These are phyloP conservation scores for Coturnix japonica DNA, from an alignment of 2,113 vertebrate genomes.

Conservation along the genomic window DNA sequence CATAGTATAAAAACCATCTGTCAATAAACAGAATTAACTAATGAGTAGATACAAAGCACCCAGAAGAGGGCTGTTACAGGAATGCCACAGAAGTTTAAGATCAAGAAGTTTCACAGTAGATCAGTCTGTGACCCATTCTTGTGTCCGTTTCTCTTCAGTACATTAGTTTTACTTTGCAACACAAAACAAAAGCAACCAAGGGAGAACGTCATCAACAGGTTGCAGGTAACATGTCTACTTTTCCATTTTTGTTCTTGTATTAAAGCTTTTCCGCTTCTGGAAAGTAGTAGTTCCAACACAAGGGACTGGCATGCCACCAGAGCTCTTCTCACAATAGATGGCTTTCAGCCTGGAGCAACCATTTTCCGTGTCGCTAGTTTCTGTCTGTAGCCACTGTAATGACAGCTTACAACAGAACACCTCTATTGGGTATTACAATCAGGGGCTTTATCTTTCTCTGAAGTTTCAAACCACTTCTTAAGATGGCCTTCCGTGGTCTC, in stretches of 20 bases:
- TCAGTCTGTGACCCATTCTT: not conserved
- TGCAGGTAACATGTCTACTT: not conserved
- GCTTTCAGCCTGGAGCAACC: not conserved
- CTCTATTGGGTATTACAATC: slow-evolving; percentile 61
- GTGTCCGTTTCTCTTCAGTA: not conserved
- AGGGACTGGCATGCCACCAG: not conserved
- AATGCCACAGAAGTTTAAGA: not conserved
- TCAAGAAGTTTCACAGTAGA: not conserved
- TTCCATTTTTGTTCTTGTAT: not conserved
- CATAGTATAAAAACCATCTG: not conserved
- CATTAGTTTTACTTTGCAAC: not conserved
- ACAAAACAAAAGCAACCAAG: not conserved
- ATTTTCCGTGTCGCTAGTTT: not conserved
- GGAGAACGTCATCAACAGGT: not conserved
- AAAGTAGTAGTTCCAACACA: not conserved
- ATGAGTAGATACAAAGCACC: not conserved
- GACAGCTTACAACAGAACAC: not conserved
- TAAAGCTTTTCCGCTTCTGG: not conserved
- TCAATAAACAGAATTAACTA: not conserved
- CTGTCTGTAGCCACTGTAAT: not conserved
- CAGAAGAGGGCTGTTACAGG: not conserved
- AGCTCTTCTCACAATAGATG: not conserved
- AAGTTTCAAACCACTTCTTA: slow-evolving; percentile 23
- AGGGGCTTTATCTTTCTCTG: slow-evolving; percentile 23
- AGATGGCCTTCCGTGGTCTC: slow-evolving; percentile 1